Conservation (phyloP, 2,888 invertebrate genomes). For the Hydrotaea cyrtoneurina region DNA sequence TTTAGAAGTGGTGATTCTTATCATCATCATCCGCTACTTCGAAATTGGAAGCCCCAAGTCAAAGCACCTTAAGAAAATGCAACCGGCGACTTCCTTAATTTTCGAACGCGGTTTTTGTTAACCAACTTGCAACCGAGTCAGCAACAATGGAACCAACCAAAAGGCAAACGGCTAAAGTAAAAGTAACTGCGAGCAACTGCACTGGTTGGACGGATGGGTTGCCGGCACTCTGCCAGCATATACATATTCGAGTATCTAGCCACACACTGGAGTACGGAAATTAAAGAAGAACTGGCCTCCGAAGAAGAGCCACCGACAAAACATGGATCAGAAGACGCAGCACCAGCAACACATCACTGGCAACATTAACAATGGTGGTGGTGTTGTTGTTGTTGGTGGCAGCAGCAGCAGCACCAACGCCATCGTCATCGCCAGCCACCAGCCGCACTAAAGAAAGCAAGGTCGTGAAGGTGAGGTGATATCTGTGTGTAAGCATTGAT, state of each 20-base stretch:
- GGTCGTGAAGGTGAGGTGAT: conserved; percentile 72
- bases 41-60: too few species aligned
- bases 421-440: conserved; percentile 16
- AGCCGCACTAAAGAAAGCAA: conserved; percentile 63
- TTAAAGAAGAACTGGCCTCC: conserved; percentile 45
- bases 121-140: too few species aligned
- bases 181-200: conserved; percentile 4
- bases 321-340: conserved; percentile 49
- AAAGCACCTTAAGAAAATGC: too few species aligned
- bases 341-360: conserved; percentile 26
- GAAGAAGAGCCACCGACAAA: conserved; percentile 36
- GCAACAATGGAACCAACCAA: conserved; percentile 15
- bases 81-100: too few species aligned
- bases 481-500: conserved; percentile 66
- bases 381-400: conserved; percentile 32
- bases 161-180: conserved; percentile 19
- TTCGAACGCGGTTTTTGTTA: too few species aligned
- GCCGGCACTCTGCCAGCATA: background rate
- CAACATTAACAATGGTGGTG: conserved; percentile 25
- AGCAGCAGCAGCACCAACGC: conserved; percentile 4
- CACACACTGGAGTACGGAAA: conserved; percentile 52
- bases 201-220: conserved; percentile 6
- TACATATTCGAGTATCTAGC: conserved; percentile 39
- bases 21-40: too few species aligned
- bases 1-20: too few species aligned